phyloP scores from a whole-genome alignment of 2,113 vertebrate species.

The Alligator sinensis region DNA sequence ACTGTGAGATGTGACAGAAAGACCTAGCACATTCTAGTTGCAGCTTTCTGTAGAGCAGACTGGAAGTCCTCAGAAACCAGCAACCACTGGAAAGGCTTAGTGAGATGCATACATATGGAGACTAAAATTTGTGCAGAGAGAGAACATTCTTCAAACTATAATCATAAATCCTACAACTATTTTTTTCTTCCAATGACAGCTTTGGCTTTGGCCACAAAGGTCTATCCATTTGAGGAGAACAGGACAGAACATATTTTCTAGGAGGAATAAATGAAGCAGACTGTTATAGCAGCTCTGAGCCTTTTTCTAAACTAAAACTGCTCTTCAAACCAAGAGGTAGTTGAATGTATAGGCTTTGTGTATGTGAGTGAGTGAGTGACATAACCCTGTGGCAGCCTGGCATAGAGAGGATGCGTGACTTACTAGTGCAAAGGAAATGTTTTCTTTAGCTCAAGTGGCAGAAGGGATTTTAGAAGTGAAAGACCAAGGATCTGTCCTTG shows the following conservation, averaged over 20 bases:
- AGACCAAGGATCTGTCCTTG: background rate
- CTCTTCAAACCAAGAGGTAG: constrained; percentile 2
- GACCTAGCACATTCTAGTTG: background rate
- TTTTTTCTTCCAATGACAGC: background rate
- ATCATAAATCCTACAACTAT: background rate
- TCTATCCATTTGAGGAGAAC: background rate
- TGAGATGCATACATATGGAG: background rate
- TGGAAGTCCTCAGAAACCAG: background rate
- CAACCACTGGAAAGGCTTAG: accelerated
- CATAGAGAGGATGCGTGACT: background rate
- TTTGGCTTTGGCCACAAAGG: background rate
- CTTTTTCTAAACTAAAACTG: constrained; percentile 8
- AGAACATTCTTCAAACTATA: background rate
- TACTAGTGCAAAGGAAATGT: background rate
- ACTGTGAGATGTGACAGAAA: background rate
- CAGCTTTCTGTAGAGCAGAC: background rate
- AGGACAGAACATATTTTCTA: background rate
- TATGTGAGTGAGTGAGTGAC: accelerated
- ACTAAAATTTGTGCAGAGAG: background rate
- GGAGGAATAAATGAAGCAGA: background rate
- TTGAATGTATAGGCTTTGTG: background rate
- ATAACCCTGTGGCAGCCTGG: background rate
- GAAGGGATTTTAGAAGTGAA: background rate
- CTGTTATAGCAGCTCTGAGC: background rate
- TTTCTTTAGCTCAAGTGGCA: background rate